Evolutionary conservation across 2,797 vertebrate species (phyloP), one percentile per base, ranked within the genome.

Genomic region (Rhynchotus rufescens): DNA sequence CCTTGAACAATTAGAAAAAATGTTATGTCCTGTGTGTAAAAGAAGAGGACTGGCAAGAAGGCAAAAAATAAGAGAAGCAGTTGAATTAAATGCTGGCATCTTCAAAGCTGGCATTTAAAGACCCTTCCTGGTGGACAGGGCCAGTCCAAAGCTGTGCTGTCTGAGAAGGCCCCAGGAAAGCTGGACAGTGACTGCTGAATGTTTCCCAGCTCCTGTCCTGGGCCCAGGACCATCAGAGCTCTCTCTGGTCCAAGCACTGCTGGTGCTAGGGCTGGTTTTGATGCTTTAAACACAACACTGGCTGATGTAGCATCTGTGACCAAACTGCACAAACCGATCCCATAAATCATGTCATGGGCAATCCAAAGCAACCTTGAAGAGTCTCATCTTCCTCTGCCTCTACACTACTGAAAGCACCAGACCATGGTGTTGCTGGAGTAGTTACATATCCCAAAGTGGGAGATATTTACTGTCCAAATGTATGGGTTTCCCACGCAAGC

Each of bases 11-110:
- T 84, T 40, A 83, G 84, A 15, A 80, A 57, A 56, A 90, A 73
- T 78, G 88, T 75, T 85, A 51, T 23, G 76, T 85, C 84, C 92
- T 80, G 92, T 90, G 90, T 92, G 84, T 80, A 52, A 72, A 78
- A 62, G 49, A 68, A 62, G 52, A 86, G 22, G 61, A 72, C 68
- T 94, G 94, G 88, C 90, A 95, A 83, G 73, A 72, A 93, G 56
- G 92, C 84, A 90, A 87, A 92, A 89, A 42, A 22, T 25, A 78
- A n/a, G 34, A 80, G 79, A 75, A 89, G 54, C 10, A 0, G 15
- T 76, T 67, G 68, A 83, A 32, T 87, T 69, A 23, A 36, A 28
- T 64, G 52, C 57, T 95, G 89, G 71, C 71, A 92, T 64, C 56
- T 87, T 81, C 76, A 23, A 60, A 68, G 51, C 10, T 75, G 82